Percentiles rank a stretch among this genome's conserved stretches.
These are phyloP conservation scores for Syncerus caffer DNA, from an alignment of 2,797 vertebrate species.

Conservation along the genomic window DNA sequence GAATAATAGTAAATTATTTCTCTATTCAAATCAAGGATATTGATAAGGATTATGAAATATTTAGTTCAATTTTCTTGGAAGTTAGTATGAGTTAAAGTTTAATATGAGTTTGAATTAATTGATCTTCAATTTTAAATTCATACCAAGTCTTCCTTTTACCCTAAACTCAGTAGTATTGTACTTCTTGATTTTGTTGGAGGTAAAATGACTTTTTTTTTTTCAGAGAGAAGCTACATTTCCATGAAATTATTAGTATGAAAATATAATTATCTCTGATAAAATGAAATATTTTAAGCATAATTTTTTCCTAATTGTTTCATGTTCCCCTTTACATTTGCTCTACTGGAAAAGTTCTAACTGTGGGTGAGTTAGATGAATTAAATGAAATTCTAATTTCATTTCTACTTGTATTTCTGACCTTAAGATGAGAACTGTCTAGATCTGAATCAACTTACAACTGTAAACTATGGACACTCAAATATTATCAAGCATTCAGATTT, in stretches of 20 bases:
- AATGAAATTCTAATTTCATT: background rate
- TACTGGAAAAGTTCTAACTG: background rate
- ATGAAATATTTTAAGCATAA: background rate
- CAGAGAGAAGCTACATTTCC: background rate
- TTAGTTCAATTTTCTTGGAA: background rate
- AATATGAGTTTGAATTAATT: background rate
- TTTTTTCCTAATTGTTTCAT: background rate
- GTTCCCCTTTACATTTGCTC: background rate
- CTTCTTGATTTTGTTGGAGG: background rate
- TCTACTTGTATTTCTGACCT: background rate
- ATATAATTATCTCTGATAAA: background rate
- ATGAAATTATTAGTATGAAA: background rate
- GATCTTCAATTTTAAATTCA: background rate
- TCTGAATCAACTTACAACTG: background rate
- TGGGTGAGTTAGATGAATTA: background rate
- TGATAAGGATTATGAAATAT: background rate
- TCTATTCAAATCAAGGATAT: background rate
- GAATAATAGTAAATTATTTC: background rate
- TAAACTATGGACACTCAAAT: background rate
- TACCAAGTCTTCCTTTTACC: background rate
- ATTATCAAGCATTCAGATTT: background rate
- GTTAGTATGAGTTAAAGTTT: background rate
- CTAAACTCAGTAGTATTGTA: background rate
- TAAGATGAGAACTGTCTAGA: rapidly evolving
- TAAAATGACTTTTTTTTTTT: background rate